Evolutionary conservation across 2,113 vertebrate species (phyloP).

Genomic region (Phaetusa simplex): DNA sequence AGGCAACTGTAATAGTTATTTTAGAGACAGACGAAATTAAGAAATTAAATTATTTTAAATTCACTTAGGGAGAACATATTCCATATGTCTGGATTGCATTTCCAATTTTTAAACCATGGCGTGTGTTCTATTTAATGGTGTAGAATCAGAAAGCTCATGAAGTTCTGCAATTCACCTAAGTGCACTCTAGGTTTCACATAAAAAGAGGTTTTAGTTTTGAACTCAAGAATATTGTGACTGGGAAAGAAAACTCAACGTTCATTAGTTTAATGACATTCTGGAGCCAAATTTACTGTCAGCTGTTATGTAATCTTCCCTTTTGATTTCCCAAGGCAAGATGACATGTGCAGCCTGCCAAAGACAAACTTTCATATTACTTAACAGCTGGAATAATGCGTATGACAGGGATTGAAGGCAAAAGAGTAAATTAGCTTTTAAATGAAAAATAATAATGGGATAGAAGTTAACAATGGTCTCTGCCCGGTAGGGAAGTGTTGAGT

Average conservation of each 20-base stretch:
- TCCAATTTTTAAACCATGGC: background rate
- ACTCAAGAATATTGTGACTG: slow-evolving; percentile 10
- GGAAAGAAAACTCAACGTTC: background rate
- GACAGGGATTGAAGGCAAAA: slow-evolving; percentile 41
- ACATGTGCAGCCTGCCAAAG: slow-evolving; percentile 61
- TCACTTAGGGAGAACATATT: background rate
- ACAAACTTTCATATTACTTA: slow-evolving; percentile 57
- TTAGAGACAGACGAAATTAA: background rate
- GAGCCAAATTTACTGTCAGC: slow-evolving; percentile 65
- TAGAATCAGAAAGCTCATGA: background rate
- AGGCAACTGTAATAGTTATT: background rate
- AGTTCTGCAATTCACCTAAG: background rate
- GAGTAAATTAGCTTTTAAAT: slow-evolving; percentile 57
- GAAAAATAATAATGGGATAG: slow-evolving; percentile 49
- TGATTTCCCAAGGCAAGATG: slow-evolving; percentile 63
- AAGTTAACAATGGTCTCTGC: slow-evolving; percentile 36
- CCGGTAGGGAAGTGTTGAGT: slow-evolving; percentile 14
- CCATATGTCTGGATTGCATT: background rate
- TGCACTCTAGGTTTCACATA: background rate
- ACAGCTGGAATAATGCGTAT: slow-evolving; percentile 45
- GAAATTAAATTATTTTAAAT: background rate
- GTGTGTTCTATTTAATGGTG: background rate
- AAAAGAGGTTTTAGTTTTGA: slow-evolving; percentile 2
- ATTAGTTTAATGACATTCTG: slow-evolving; percentile 67
- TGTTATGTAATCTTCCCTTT: slow-evolving; percentile 59